Conservation (phyloP, 2,113 vertebrate species). For the Cryptotis parvus region DNA sequence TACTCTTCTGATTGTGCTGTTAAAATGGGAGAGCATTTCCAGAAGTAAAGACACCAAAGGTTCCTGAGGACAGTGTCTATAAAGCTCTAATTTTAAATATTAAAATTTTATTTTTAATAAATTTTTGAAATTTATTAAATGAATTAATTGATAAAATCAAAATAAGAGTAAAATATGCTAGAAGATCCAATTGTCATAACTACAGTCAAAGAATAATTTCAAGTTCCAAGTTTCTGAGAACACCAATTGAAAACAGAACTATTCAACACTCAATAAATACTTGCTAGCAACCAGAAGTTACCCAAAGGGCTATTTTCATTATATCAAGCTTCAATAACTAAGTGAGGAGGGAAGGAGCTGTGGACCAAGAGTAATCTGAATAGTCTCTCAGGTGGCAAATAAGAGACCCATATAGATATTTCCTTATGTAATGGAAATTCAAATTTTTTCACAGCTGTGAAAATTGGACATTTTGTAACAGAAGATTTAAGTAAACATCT, state of each 20-base stretch:
- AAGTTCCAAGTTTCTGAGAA: neutral
- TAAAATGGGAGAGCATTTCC: too few relatives aligned
- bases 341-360: neutral
- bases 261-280: neutral
- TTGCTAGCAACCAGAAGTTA: neutral
- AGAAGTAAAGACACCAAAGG: neutral
- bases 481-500: slow-evolving; percentile 14
- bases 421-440: neutral
- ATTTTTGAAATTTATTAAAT: neutral
- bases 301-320: neutral
- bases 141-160: neutral
- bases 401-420: neutral
- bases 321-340: neutral
- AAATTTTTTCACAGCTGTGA: too few relatives aligned
- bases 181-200: neutral
- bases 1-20: too few relatives aligned
- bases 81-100: neutral
- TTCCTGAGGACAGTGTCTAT: neutral
- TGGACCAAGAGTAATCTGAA: neutral
- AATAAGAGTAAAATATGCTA: neutral
- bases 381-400: neutral
- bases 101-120: neutral
- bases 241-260: too few relatives aligned
- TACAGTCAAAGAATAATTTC: neutral
- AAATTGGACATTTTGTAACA: neutral